These are phyloP conservation scores for Leptosomus discolor DNA, from an alignment of 2,113 vertebrate genomes.

Conservation along the genomic window DNA sequence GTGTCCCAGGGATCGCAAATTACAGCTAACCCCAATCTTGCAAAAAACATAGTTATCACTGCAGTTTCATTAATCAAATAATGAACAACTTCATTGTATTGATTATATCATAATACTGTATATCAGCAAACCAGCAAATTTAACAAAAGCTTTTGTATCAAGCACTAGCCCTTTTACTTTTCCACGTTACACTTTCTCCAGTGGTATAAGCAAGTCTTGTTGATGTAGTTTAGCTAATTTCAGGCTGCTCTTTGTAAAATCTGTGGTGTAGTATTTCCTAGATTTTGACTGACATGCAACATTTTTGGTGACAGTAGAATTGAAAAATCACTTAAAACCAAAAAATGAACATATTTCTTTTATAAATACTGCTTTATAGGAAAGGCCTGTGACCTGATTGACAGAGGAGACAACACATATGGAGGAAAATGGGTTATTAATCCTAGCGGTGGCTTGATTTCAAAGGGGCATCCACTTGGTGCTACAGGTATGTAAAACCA, in stretches of 20 bases:
- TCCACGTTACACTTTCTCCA: background rate
- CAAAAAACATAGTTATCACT: background rate
- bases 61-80: background rate
- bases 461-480: conserved; percentile 97
- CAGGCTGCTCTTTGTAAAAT: background rate
- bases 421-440: conserved; percentile 97
- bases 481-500: conserved; percentile 85
- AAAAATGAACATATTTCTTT: background rate
- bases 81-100: background rate
- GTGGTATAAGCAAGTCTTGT: background rate
- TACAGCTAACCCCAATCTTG: background rate
- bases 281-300: background rate
- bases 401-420: conserved; percentile 94
- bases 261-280: background rate
- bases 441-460: conserved; percentile 95
- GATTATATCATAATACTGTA: background rate
- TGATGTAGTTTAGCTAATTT: background rate
- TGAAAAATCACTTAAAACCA: background rate
- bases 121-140: background rate
- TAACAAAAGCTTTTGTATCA: background rate
- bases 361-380: conserved; percentile 70
- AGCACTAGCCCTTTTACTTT: background rate
- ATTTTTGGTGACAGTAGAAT: background rate
- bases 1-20: background rate
- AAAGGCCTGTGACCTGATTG: conserved; percentile 87